Evolutionary conservation across 2,113 vertebrate genomes (phyloP).

Genomic region (Pluvianellus socialis): DNA sequence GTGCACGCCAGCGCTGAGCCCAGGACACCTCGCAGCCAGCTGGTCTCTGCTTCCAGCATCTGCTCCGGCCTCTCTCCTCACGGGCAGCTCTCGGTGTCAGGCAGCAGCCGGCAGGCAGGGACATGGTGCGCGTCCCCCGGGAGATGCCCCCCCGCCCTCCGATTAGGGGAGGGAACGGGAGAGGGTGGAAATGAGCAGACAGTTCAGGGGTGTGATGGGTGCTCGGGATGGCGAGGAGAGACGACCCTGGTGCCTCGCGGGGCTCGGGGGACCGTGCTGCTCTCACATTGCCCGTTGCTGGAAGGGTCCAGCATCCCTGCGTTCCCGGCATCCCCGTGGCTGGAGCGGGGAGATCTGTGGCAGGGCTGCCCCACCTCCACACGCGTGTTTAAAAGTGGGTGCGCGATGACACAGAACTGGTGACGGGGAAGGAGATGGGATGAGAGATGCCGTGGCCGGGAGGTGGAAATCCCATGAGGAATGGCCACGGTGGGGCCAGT

Average conservation of each 20-base stretch:
- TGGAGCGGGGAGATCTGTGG: background rate
- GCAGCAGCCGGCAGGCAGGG: background rate
- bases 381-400: background rate
- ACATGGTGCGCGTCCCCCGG: accelerated
- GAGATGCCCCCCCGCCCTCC: background rate
- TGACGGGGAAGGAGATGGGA: background rate
- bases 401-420: accelerated
- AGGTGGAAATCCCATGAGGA: background rate
- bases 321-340: background rate
- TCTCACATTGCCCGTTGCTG: background rate
- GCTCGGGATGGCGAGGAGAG: background rate
- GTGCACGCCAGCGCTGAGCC: accelerated
- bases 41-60: background rate
- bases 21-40: accelerated
- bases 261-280: background rate
- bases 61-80: background rate
- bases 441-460: accelerated
- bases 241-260: accelerated
- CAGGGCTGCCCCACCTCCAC: background rate
- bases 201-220: background rate
- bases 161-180: background rate
- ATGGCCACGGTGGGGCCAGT: background rate
- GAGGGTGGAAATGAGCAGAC: background rate
- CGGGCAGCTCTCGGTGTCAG: background rate
- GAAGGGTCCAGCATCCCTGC: background rate